Conservation (phyloP, 2,113 vertebrate species). For the Dryoscopus gambensis region DNA sequence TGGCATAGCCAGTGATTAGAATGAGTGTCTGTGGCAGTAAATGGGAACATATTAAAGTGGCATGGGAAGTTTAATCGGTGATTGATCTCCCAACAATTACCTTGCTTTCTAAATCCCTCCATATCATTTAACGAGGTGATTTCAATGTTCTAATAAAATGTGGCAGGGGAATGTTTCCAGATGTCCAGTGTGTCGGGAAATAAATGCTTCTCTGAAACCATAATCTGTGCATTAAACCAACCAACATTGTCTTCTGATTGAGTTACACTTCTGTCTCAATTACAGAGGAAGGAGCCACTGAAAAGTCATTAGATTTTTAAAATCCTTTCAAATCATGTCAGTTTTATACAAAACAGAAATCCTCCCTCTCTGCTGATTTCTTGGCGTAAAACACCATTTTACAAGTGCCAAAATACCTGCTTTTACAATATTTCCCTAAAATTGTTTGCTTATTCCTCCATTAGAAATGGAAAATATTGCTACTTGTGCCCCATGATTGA, state of each 20-base stretch:
- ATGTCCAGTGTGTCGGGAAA: background rate
- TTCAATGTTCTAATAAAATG: constrained; percentile 60
- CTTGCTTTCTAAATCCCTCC: constrained; percentile 4
- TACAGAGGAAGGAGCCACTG: background rate
- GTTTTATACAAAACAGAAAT: background rate
- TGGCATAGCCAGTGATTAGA: background rate
- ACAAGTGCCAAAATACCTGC: background rate
- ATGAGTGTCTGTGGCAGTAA: constrained; percentile 17
- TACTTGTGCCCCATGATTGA: background rate
- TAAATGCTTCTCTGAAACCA: background rate
- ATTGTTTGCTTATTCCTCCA: background rate
- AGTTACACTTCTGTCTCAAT: background rate
- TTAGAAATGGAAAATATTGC: background rate
- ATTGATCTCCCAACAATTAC: constrained; percentile 39
- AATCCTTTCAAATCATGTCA: background rate
- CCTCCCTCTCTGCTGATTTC: background rate
- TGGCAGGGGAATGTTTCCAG: constrained; percentile 44
- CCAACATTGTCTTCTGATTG: background rate
- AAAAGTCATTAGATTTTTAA: background rate
- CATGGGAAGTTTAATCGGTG: background rate
- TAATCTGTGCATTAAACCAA: background rate
- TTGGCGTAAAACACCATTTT: background rate
- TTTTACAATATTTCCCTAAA: background rate
- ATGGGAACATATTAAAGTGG: constrained; percentile 22
- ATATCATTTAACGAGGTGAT: constrained; percentile 44